phyloP scores from a whole-genome alignment of 2,888 invertebrate species.

The Spisula solida region DNA sequence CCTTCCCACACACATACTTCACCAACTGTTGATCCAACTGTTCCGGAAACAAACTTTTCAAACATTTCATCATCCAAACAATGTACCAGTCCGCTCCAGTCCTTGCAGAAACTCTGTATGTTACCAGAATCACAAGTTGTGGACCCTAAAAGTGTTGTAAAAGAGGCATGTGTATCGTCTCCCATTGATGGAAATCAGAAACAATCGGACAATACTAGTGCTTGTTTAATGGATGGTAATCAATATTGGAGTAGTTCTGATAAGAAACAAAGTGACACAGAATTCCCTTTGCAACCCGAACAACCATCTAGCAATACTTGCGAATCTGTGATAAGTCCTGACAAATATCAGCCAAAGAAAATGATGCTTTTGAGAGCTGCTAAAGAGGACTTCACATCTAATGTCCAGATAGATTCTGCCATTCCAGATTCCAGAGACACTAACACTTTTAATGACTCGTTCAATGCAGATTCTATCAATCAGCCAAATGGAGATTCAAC shows the following conservation, averaged over 20 bases:
- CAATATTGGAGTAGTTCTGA: constrained; percentile 28
- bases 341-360: constrained; percentile 68
- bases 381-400: constrained; percentile 43
- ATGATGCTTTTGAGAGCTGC: constrained; percentile 64
- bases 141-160: constrained; percentile 86
- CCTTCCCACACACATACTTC: constrained; percentile 65
- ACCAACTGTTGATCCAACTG: background rate
- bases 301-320: constrained; percentile 20
- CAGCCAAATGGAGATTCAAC: constrained; percentile 6
- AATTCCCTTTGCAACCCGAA: background rate
- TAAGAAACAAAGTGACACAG: constrained; percentile 35
- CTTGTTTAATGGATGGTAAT: constrained; percentile 32
- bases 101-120: constrained; percentile 84
- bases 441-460: background rate
- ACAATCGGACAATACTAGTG: constrained; percentile 1
- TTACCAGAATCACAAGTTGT: constrained; percentile 83
- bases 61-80: constrained; percentile 48
- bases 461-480: background rate
- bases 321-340: constrained; percentile 38
- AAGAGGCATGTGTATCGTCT: constrained; percentile 81
- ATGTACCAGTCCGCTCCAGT: constrained; percentile 82
- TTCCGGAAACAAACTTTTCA: constrained; percentile 26
- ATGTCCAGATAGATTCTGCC: background rate
- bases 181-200: constrained; percentile 39
- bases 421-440: constrained; percentile 23